A percentile compares a stretch with the other conserved stretches of the same genome.
These are phyloP conservation scores for Miltochrista miniata DNA, from an alignment of 2,888 invertebrate genomes.

Conservation along the genomic window DNA sequence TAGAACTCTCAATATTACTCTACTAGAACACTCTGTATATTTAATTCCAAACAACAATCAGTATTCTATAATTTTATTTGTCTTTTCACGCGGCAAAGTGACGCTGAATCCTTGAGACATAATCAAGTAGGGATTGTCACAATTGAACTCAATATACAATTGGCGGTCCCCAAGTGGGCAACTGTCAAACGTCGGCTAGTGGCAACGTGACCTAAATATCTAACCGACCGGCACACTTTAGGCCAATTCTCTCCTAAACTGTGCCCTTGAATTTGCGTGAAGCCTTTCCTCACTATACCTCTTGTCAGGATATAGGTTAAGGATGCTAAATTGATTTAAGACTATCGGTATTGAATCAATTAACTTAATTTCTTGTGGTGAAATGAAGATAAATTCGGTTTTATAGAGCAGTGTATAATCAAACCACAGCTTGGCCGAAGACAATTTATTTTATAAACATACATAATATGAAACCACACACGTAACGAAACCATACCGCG, in stretches of 20 bases:
- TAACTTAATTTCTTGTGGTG: background rate
- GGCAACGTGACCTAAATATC: background rate
- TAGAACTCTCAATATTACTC: too few relatives aligned
- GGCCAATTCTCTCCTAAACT: conserved; percentile 12
- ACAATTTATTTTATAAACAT: too few relatives aligned
- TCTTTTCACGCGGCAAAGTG: too few relatives aligned
- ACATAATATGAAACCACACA: too few relatives aligned
- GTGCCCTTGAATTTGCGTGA: conserved; percentile 9
- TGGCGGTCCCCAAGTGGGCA: background rate
- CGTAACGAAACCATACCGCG: too few relatives aligned
- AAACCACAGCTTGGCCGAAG: too few relatives aligned
- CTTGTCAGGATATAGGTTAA: conserved; percentile 1
- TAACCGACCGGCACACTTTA: background rate
- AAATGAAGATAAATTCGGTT: background rate
- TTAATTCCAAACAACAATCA: too few relatives aligned
- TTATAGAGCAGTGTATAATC: too few relatives aligned
- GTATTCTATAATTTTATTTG: too few relatives aligned
- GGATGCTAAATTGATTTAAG: background rate
- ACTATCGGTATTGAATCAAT: background rate
- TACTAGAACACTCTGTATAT: too few relatives aligned
- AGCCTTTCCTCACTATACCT: background rate
- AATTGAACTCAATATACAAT: background rate
- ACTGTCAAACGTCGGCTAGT: background rate
- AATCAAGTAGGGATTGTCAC: background rate
- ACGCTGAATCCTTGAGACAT: background rate